phyloP scores from a whole-genome alignment of 2,797 vertebrate genomes.

The Taeniopygia guttata region DNA sequence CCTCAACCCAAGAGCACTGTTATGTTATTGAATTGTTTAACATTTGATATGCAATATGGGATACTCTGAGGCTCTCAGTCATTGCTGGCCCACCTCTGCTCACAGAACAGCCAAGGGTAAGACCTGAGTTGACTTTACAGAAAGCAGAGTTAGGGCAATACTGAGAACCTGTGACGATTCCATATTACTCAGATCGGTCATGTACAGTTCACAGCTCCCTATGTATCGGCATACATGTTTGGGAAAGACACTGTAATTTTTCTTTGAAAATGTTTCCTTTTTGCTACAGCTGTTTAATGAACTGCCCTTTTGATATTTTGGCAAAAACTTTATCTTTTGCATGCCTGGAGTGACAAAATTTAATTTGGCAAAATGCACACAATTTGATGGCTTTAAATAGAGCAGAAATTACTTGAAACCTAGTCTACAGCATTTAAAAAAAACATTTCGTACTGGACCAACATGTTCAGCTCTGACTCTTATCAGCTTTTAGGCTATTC shows the following conservation, averaged over 20 bases:
- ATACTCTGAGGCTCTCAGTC: not conserved
- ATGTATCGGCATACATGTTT: not conserved
- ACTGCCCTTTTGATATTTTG: not conserved
- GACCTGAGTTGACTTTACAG: not conserved
- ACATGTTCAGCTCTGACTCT: not conserved
- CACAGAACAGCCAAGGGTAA: not conserved
- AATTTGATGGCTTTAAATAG: not conserved
- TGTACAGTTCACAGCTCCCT: not conserved
- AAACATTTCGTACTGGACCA: not conserved
- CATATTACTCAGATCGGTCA: fast-evolving
- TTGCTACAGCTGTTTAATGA: not conserved
- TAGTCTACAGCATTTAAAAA: not conserved
- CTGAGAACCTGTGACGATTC: not conserved
- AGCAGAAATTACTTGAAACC: not conserved
- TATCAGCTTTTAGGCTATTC: not conserved
- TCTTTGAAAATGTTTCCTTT: not conserved
- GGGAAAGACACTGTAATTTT: not conserved
- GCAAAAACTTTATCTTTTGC: not conserved
- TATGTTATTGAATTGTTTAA: constrained; percentile 18
- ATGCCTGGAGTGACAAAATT: not conserved
- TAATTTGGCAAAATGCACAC: not conserved
- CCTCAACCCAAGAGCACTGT: not conserved
- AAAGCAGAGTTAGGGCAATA: not conserved
- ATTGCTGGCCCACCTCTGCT: not conserved
- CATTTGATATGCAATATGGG: constrained; percentile 21